Percentiles rank a stretch among this genome's conserved stretches.
These are phyloP conservation scores for Apamea anceps DNA, from an alignment of 2,888 invertebrate genomes.

Conservation along the genomic window DNA sequence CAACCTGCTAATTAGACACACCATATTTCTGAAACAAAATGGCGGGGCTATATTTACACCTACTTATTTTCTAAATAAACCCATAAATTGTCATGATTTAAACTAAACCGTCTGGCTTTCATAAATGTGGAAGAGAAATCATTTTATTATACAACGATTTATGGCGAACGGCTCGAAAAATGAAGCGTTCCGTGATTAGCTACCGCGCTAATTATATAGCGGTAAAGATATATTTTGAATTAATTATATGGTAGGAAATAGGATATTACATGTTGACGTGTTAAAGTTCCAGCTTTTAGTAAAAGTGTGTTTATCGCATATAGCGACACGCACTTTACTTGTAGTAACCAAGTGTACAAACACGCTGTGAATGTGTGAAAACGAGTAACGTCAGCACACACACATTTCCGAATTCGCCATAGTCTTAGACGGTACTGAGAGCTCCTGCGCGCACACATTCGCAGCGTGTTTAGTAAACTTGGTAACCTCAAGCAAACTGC, in stretches of 20 bases:
- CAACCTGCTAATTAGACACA: constrained; percentile 47
- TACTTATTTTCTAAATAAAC: constrained; percentile 50
- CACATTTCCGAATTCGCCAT: background rate
- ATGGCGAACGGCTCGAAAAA: constrained; percentile 35
- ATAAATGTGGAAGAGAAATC: constrained; percentile 36
- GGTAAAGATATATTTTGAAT: constrained; percentile 40
- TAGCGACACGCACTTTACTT: background rate
- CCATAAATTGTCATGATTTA: constrained; percentile 65
- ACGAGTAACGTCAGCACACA: background rate
- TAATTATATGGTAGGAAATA: constrained; percentile 20
- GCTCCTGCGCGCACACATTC: background rate
- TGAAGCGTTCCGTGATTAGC: constrained; percentile 37
- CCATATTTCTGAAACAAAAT: constrained; percentile 45
- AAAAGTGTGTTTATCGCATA: background rate
- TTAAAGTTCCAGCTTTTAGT: background rate
- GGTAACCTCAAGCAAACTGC: too few relatives aligned
- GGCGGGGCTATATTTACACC: constrained; percentile 53
- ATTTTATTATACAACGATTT: constrained; percentile 55
- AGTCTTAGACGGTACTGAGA: background rate
- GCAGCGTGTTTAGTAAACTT: too few relatives aligned
- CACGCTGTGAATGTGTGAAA: background rate
- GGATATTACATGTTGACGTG: constrained; percentile 3
- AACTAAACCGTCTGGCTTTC: constrained; percentile 49
- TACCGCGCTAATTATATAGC: constrained; percentile 51
- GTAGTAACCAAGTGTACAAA: background rate